Evolutionary conservation across 2,113 vertebrate species (phyloP).

Genomic region (Pachypanchax playfairii): DNA sequence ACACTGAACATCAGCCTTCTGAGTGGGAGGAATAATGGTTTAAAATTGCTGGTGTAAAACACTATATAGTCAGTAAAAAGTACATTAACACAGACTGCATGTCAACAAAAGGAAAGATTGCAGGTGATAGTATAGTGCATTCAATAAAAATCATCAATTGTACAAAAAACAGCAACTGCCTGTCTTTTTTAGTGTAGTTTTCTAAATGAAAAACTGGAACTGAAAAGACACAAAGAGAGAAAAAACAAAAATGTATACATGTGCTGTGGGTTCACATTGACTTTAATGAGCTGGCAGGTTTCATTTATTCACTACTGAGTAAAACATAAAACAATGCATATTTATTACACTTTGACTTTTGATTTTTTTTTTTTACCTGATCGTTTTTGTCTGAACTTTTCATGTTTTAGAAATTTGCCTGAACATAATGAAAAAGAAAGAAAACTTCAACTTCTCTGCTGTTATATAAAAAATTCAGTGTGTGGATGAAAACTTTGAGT

Average conservation of each 20-base stretch:
- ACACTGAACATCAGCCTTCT: slow-evolving; percentile 9
- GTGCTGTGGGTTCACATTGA: not conserved
- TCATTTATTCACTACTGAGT: too few relatives aligned
- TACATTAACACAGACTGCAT: slow-evolving; percentile 32
- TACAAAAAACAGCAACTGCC: not conserved
- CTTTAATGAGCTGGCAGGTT: not conserved
- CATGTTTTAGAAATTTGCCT: too few relatives aligned
- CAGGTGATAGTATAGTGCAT: not conserved
- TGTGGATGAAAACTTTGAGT: too few relatives aligned
- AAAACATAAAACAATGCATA: too few relatives aligned
- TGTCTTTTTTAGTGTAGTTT: not conserved
- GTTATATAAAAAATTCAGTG: too few relatives aligned
- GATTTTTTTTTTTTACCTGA: too few relatives aligned
- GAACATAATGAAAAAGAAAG: too few relatives aligned
- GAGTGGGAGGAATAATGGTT: slow-evolving; percentile 44
- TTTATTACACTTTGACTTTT: too few relatives aligned
- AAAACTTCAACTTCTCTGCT: too few relatives aligned
- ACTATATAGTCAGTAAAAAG: slow-evolving; percentile 44
- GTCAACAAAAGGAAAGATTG: slow-evolving; percentile 47
- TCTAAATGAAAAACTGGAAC: not conserved
- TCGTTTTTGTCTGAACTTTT: too few relatives aligned
- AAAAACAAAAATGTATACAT: too few relatives aligned
- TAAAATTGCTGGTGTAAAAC: slow-evolving; percentile 41
- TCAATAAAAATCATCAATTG: slow-evolving; percentile 39
- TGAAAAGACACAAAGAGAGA: not conserved